Conservation (phyloP, 2,797 vertebrate species). For the Xiphophorus birchmanni region DNA sequence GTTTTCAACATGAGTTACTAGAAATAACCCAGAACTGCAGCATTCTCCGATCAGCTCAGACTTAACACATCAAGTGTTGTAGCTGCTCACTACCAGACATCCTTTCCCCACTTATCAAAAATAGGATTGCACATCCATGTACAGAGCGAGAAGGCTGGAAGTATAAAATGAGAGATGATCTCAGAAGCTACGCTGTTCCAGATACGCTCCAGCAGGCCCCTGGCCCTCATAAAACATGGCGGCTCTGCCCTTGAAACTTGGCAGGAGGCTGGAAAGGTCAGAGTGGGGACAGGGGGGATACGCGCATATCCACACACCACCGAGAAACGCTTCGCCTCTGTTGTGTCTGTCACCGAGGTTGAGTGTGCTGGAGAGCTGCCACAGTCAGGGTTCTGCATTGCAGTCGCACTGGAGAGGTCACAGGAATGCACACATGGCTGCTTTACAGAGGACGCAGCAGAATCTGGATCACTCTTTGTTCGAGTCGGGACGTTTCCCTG, state of each 20-base stretch:
- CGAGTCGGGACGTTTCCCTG: not conserved
- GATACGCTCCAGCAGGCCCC: not conserved
- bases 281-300: not conserved
- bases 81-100: not conserved
- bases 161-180: not conserved
- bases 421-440: not conserved
- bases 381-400: slow-evolving; percentile 1
- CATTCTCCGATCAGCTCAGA: no score
- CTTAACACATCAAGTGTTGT: not conserved
- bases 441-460: not conserved
- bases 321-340: slow-evolving; percentile 10
- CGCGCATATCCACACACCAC: not conserved
- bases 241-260: slow-evolving; percentile 50
- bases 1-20: not conserved
- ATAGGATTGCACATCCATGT: no score
- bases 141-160: not conserved
- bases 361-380: not conserved
- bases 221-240: not conserved
- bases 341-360: slow-evolving; percentile 20
- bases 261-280: slow-evolving; percentile 10
- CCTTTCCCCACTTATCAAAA: no score
- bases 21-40: not conserved
- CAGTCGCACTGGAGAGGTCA: not conserved
- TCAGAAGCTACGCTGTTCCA: not conserved
- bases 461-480: not conserved